Percentiles rank a stretch among this genome's conserved stretches.
These are phyloP conservation scores for Ophraella communa DNA, from an alignment of 2,888 invertebrate species.

Conservation along the genomic window DNA sequence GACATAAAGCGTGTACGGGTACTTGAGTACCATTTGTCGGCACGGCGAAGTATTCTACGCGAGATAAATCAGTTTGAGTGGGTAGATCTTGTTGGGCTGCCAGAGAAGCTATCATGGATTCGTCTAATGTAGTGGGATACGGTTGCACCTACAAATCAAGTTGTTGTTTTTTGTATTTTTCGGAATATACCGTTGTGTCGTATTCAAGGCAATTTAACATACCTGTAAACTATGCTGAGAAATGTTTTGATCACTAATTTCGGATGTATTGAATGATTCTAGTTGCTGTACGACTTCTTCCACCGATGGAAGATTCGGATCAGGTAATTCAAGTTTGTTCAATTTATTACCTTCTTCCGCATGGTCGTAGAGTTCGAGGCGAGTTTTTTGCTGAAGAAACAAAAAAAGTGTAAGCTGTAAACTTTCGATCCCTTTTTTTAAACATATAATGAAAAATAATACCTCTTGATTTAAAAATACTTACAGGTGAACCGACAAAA, in stretches of 20 bases:
- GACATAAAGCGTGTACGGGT: constrained; percentile 56
- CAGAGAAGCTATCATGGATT: constrained; percentile 57
- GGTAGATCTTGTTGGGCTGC: constrained; percentile 56
- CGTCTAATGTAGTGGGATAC: constrained; percentile 56
- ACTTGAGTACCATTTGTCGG: constrained; percentile 54
- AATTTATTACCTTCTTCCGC: constrained; percentile 49
- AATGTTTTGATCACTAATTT: constrained; percentile 60
- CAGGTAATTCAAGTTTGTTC: constrained; percentile 48
- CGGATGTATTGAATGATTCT: constrained; percentile 63
- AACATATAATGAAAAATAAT: constrained; percentile 10
- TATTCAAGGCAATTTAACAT: not conserved
- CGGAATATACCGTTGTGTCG: no score
- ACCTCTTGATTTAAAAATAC: constrained; percentile 25
- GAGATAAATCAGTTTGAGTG: constrained; percentile 52
- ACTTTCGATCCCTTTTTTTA: no score
- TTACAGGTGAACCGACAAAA: constrained; percentile 55
- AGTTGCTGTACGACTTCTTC: constrained; percentile 59
- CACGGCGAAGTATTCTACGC: constrained; percentile 62
- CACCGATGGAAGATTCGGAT: constrained; percentile 54
- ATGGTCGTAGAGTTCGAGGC: constrained; percentile 54
- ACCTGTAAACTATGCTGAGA: constrained; percentile 52
- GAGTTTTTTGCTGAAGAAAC: constrained; percentile 50
- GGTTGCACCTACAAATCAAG: constrained; percentile 52
- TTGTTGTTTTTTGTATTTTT: no score
- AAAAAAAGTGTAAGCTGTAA: no score